Base-by-base conservation (phyloP, 2,888 invertebrate species). In the Diadromus collaris region DNA sequence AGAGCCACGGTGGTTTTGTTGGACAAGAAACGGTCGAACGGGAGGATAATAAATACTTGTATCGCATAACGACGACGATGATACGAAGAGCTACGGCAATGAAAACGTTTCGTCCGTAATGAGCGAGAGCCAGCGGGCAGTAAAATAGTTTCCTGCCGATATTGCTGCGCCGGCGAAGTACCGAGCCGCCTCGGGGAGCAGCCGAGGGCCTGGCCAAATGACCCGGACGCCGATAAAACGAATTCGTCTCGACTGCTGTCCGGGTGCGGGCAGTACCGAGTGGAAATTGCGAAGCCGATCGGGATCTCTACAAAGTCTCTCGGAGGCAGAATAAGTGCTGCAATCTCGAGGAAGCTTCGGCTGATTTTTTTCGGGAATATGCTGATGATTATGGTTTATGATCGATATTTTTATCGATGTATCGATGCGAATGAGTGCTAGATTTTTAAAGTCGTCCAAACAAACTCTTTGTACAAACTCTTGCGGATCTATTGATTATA, bases 181-280 rank as follows among this genome's bases (percentile, higher is more conserved):
- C 51, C 54, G 60, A 19, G 48, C 32, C 27, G 64, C 46, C 46
- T 46, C 32, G 24, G 19, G 29, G 38, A 54, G 41, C 19, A 38
- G 29, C n/a, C 9, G 61, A 61, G 61, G 24, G 27, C 41, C 44
- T 24, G 63, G 32, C 34, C 13, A 61, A 61, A 41, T 48, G 29
- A 51, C 32, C 54, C 61, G 72, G 54, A 72, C 61, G 61, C 48
- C 32, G 61, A 54, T 72, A 72, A 72, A 63, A 72, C 48, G 38
- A 48, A 60, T 71, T 71, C 71, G 48, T 71, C 48, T 71, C 61
- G 71, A 61, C 61, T 29, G 48, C 58, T 58, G 48, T 21, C 9
- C 6, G 48, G 21, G 48, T 19, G 38, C 38, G 38, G 38, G 38
- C 38, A 16, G 38, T 41, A 5, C 38, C 38, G 38, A 41, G 38